These are phyloP conservation scores for Denticeps clupeoides DNA, from an alignment of 2,797 vertebrate genomes.

Conservation along the genomic window DNA sequence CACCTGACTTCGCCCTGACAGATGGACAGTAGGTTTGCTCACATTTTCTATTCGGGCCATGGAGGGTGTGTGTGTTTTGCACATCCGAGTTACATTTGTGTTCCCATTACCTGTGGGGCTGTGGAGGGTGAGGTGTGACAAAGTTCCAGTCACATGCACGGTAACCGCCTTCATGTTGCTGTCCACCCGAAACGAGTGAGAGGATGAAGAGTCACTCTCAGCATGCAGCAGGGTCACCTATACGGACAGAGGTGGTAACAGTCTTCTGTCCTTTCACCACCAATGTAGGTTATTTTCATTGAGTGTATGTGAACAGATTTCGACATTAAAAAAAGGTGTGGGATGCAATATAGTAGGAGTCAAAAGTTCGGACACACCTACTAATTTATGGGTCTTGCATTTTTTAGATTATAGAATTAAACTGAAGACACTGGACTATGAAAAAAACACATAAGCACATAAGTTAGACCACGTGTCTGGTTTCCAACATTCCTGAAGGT, in stretches of 20 bases:
- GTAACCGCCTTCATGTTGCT: conserved; percentile 52
- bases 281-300: too few species aligned
- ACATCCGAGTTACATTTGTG: background rate
- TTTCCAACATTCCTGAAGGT: too few species aligned
- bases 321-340: too few species aligned
- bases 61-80: background rate
- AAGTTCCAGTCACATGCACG: conserved; percentile 55
- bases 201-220: conserved; percentile 33
- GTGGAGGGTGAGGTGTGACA: conserved; percentile 52
- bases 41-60: background rate
- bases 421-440: too few species aligned
- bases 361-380: too few species aligned
- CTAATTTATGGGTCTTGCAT: too few species aligned
- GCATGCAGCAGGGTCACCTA: conserved; percentile 72
- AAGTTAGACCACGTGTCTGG: too few species aligned
- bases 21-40: background rate
- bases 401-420: too few species aligned
- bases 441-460: too few species aligned
- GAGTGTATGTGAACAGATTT: too few species aligned
- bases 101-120: conserved; percentile 54
- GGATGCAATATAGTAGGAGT: too few species aligned
- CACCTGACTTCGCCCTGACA: conserved; percentile 46
- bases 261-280: too few species aligned
- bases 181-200: conserved; percentile 64
- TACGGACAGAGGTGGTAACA: background rate